A percentile compares a stretch with the other conserved stretches of the same genome.
Conservation (phyloP, 2,113 vertebrate genomes). For the Misgurnus mizolepis region DNA sequence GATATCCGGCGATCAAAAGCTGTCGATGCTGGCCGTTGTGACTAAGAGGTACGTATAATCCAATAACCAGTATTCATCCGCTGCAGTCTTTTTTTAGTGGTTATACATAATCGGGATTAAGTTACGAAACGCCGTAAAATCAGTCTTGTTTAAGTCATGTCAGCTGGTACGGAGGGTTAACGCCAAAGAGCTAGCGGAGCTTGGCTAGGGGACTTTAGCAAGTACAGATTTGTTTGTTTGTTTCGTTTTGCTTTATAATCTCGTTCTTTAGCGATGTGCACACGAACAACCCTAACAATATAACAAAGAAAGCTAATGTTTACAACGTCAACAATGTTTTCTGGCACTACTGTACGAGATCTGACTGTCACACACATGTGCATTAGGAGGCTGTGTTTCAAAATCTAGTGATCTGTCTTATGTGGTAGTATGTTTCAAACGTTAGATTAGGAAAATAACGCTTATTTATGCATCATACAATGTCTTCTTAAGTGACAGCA, state of each 20-base stretch:
- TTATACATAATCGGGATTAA: neutral
- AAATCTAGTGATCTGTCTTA: neutral
- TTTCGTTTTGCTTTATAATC: neutral
- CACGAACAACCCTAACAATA: neutral
- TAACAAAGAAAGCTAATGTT: too few species aligned
- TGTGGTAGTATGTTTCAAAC: neutral
- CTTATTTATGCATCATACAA: too few species aligned
- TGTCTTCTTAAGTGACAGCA: neutral
- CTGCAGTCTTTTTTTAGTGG: neutral
- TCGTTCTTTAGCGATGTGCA: neutral
- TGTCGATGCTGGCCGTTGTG: slow-evolving; percentile 43
- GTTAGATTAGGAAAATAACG: neutral
- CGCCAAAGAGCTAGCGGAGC: slow-evolving; percentile 27
- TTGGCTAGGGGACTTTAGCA: slow-evolving; percentile 35
- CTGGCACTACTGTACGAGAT: neutral
- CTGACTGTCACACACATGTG: neutral
- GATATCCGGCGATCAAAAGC: slow-evolving; percentile 62
- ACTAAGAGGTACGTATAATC: slow-evolving; percentile 58
- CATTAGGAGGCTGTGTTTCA: slow-evolving; percentile 13
- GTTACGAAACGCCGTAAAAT: neutral
- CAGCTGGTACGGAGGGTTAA: slow-evolving; percentile 16
- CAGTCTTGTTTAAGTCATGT: slow-evolving; percentile 16
- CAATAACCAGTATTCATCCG: neutral
- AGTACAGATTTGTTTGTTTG: slow-evolving; percentile 23
- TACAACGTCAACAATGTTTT: neutral